phyloP scores from a whole-genome alignment of 2,797 vertebrate genomes.

The Limosa lapponica region DNA sequence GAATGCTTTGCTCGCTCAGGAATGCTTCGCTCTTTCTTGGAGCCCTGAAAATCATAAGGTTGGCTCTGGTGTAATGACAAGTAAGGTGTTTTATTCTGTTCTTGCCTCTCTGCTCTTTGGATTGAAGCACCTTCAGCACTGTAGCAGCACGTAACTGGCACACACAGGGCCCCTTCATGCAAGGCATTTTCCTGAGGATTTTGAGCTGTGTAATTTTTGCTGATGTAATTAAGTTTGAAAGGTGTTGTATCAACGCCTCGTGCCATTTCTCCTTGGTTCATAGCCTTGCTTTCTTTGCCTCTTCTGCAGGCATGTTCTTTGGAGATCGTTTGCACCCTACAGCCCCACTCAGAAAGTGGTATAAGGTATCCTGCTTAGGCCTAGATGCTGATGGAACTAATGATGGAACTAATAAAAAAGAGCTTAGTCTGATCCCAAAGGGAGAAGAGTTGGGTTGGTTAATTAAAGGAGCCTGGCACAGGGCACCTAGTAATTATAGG shows the following conservation, averaged over 20 bases:
- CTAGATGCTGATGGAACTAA: slow-evolving; percentile 52
- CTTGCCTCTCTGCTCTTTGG: background rate
- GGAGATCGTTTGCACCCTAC: slow-evolving; percentile 59
- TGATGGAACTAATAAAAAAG: slow-evolving; percentile 71
- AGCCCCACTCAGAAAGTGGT: slow-evolving; percentile 30
- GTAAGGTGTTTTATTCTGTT: background rate
- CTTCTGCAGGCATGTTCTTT: slow-evolving; percentile 14
- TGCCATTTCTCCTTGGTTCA: background rate
- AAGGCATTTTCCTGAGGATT: background rate
- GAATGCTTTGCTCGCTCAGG: background rate
- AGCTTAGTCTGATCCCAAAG: slow-evolving; percentile 77
- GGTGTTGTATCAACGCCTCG: background rate
- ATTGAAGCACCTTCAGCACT: background rate
- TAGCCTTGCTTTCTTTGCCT: background rate
- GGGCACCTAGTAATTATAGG: slow-evolving; percentile 83
- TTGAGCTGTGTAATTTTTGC: background rate
- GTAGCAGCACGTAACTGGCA: background rate
- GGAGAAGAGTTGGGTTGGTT: slow-evolving; percentile 80
- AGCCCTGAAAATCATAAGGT: background rate
- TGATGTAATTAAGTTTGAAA: background rate
- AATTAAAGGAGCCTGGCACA: slow-evolving; percentile 83
- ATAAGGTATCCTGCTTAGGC: slow-evolving; percentile 23
- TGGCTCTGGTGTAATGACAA: background rate
- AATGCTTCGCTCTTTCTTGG: background rate
- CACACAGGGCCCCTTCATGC: background rate